Evolutionary conservation across 2,797 vertebrate genomes (phyloP), one percentile per base, ranked within the genome.

Genomic region (Odontamblyopus lacepedii): DNA sequence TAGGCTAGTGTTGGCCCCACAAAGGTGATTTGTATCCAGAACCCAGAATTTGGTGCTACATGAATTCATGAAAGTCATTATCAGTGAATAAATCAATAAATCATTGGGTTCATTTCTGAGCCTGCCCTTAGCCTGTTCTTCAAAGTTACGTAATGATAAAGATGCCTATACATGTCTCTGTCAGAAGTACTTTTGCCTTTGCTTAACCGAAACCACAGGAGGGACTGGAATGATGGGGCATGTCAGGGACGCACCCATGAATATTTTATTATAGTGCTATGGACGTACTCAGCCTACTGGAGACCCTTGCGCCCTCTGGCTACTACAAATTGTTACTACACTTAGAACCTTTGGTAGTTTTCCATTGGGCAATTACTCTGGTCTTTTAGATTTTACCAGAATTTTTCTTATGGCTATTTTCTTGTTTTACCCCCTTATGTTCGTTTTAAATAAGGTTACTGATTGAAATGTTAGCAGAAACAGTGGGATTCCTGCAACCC

Each of bases 341-440:
- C 30, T 9, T 27, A 61, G 5, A 55, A 26, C 64, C 44, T 1
- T 77, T 85, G 61, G 89, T 91, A 89, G 69, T 83, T 91, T 93
- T 92, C 92, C 91, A 92, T 66, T 51, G 23, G 69, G 29, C 12
- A 55, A 26, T 38, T 41, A 30, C 26, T 16, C 5, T 4, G 35
- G 29, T 18, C 29, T 6, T 55, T 18, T 76, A 55, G 67, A 69
- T 63, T 29, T 73, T 76, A 86, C 84, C 81, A 63, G 82, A 76
- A 74, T 67, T 85, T 84, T 79, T 82, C 12, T 65, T 50, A 12
- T 48, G 29, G 15, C 23, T 29, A 12, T 19, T 19, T n/a, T 63
- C 16, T 11, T 9, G 30, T 35, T 63, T 38, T 13, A 59, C 11
- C 3, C 4, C 5, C 13, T 29, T 15, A 60, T 60, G 5, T 60